phyloP scores from a whole-genome alignment of 2,888 invertebrate species.

The Argyresthia goedartella region DNA sequence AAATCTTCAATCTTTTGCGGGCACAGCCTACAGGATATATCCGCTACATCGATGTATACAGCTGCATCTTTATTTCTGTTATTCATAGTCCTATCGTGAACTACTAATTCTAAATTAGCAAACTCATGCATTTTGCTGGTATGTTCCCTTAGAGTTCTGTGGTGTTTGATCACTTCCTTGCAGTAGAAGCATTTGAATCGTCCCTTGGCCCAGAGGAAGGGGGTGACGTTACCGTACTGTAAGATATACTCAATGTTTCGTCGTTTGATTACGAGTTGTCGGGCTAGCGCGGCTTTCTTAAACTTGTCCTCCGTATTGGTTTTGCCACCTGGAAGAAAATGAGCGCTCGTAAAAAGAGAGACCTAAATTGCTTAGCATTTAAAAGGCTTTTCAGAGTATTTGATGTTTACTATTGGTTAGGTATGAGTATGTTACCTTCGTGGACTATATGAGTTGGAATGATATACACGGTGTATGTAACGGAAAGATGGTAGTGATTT shows the following conservation, averaged over 20 bases:
- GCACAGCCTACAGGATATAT: slow-evolving; percentile 48
- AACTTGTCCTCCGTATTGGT: slow-evolving; percentile 46
- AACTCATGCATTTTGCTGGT: slow-evolving; percentile 37
- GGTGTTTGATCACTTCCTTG: slow-evolving; percentile 47
- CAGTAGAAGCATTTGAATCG: slow-evolving; percentile 57
- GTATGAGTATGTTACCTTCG: too few species aligned
- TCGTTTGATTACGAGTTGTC: slow-evolving; percentile 46
- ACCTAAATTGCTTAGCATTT: too few species aligned
- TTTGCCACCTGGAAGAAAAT: slow-evolving; percentile 59
- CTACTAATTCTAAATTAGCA: slow-evolving; percentile 46
- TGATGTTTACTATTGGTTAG: too few species aligned
- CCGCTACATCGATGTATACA: slow-evolving; percentile 54
- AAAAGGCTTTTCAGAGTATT: too few species aligned
- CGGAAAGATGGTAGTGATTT: too few species aligned
- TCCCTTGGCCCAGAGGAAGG: slow-evolving; percentile 58
- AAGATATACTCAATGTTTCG: slow-evolving; percentile 56
- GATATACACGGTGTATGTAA: too few species aligned
- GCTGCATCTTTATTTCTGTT: slow-evolving; percentile 58
- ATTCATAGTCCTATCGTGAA: slow-evolving; percentile 50
- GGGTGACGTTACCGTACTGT: slow-evolving; percentile 54
- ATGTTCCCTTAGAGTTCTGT: slow-evolving; percentile 37
- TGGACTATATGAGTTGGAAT: too few species aligned
- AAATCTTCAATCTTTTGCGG: slow-evolving; percentile 29
- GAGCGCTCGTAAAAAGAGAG: slow-evolving; percentile 8
- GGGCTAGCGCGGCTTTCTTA: slow-evolving; percentile 51